Percentiles rank a stretch among this genome's conserved stretches.
Evolutionary conservation across 1,140 invertebrate genomes (phyloP).

Genomic region (Triops cancriformis): DNA sequence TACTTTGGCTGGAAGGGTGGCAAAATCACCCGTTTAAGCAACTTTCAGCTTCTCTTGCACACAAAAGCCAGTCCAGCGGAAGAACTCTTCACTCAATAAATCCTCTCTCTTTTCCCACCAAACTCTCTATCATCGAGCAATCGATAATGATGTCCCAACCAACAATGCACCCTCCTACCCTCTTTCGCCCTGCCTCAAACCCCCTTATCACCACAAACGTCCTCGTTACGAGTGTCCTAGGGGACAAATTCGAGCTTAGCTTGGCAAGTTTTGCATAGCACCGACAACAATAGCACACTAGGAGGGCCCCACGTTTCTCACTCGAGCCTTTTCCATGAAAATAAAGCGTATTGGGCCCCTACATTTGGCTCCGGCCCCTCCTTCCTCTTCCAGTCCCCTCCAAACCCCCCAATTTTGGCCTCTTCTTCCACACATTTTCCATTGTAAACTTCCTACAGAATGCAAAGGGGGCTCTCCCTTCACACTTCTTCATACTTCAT

Average conservation of each 20-base stretch:
- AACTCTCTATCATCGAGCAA: neutral
- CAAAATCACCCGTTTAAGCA: too few species aligned
- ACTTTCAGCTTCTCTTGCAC: too few species aligned
- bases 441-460: too few species aligned
- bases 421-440: too few species aligned
- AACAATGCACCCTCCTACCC: too few species aligned
- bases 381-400: too few species aligned
- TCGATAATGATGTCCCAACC: neutral
- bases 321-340: neutral
- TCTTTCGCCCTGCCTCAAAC: neutral
- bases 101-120: neutral
- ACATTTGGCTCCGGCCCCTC: too few species aligned
- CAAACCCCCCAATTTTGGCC: too few species aligned
- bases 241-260: constrained; percentile 12
- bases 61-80: neutral
- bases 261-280: neutral
- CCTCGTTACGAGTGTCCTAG: neutral
- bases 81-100: constrained; percentile 1
- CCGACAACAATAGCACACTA: neutral
- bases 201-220: neutral
- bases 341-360: too few species aligned
- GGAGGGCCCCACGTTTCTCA: constrained; percentile 4
- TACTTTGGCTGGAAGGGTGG: too few species aligned
- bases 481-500: too few species aligned
- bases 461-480: too few species aligned